Base-by-base conservation (phyloP, 2,888 invertebrate species). In the Fragum fragum region DNA sequence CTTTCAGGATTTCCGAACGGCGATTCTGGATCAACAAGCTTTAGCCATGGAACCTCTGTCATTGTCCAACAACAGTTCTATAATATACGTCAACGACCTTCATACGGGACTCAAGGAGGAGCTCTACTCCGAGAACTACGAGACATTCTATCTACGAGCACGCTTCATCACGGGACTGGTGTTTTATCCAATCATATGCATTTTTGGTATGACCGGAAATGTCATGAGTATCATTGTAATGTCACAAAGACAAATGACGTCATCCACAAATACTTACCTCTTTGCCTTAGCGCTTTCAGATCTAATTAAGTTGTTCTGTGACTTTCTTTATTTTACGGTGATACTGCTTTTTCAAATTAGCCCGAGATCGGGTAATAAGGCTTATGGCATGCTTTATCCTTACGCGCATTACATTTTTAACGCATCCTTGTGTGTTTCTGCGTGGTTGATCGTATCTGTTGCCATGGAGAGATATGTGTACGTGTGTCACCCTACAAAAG, bases 371-470 rank as follows among this genome's bases (percentile, higher is more conserved):
- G 93, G 93, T 1, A 89, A 93, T 61, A 85, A 86, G 53, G 88
- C 89, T 1, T 93, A 91, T 74, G 91, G 89, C n/a, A 90, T 89
- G 74, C 84, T 94, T 23, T 94, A 94, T 81, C 94, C 94, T 0
- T 93, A 93, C 86, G 93, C 93, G 7, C 94, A 93, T 79, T 94
- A 92, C 74, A 84, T 94, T 11, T 93, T 93, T 61, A 92, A 92
- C 73, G 89, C 91, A 59, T 92, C 93, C 2, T 83, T 91, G 47
- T 93, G 91, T 59, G 89, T 93, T 28, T 92, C 93, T 0, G 91
- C 94, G 0, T 94, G 94, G 94, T 75, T 94, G 29, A 93, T 93
- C 0, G 92, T 94, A 5, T 92, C 93, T 0, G 93, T 94, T 26
- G 93, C 94, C 0, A 89, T 93, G 47, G 94, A 94, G 81, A 79